A percentile compares a stretch with the other conserved stretches of the same genome.
These are phyloP conservation scores for Siphamia tubifer DNA, from an alignment of 2,113 vertebrate species.

Conservation along the genomic window DNA sequence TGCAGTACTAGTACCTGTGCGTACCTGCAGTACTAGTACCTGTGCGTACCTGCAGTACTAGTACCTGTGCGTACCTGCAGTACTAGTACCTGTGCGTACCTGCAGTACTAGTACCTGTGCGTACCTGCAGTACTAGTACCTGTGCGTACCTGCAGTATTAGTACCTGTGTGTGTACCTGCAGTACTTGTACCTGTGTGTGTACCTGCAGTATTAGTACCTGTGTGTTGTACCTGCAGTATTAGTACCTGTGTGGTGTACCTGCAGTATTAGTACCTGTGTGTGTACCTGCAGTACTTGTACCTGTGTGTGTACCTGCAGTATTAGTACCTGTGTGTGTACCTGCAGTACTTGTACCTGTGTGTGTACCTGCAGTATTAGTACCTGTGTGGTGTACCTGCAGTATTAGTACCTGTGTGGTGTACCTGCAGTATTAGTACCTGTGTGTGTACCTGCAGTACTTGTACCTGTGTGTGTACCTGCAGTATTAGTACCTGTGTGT, in stretches of 20 bases:
- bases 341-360: slow-evolving; percentile 21
- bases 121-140: background rate
- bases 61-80: slow-evolving; percentile 22
- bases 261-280: slow-evolving; percentile 21
- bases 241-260: slow-evolving; percentile 36
- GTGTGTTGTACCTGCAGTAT: too few species aligned
- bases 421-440: slow-evolving; percentile 5
- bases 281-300: slow-evolving; percentile 3
- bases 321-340: slow-evolving; percentile 22
- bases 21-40: background rate
- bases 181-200: slow-evolving; percentile 23
- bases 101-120: slow-evolving; percentile 19
- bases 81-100: slow-evolving; percentile 18
- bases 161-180: slow-evolving; percentile 27
- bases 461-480: slow-evolving; percentile 24
- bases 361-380: slow-evolving; percentile 5
- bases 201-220: slow-evolving; percentile 1
- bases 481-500: slow-evolving; percentile 25
- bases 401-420: too few species aligned
- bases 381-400: too few species aligned
- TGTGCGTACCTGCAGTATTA: slow-evolving; percentile 19
- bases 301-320: slow-evolving; percentile 31
- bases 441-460: slow-evolving; percentile 24
- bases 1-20: slow-evolving; percentile 19
- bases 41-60: slow-evolving; percentile 20